These are phyloP conservation scores for Andrena haemorrhoa DNA, from an alignment of 2,888 invertebrate species.

Conservation along the genomic window DNA sequence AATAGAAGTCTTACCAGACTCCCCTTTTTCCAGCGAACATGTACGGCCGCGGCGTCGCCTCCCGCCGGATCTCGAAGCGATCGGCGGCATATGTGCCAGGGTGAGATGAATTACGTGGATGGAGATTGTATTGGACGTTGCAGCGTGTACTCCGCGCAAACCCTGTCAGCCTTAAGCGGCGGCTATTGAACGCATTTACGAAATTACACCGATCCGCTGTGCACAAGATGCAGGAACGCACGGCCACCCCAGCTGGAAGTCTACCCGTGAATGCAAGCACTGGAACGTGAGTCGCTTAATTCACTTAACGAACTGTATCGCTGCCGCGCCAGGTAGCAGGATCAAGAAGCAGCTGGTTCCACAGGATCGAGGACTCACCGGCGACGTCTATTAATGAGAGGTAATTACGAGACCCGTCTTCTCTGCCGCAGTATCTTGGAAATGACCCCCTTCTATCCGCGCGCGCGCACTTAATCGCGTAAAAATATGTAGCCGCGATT, in stretches of 20 bases:
- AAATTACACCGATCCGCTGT: conserved; percentile 70
- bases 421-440: conserved; percentile 30
- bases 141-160: conserved; percentile 21
- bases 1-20: conserved; percentile 28
- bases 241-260: conserved; percentile 27
- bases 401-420: conserved; percentile 53
- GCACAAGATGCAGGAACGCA: conserved; percentile 47
- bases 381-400: conserved; percentile 63
- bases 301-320: conserved; percentile 67
- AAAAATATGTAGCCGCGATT: conserved; percentile 50
- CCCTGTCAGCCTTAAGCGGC: conserved; percentile 39
- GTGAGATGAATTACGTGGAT: conserved; percentile 63
- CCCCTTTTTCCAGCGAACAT: conserved; percentile 30
- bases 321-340: conserved; percentile 35
- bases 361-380: conserved; percentile 16
- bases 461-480: conserved; percentile 51
- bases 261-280: conserved; percentile 14
- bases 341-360: conserved; percentile 21
- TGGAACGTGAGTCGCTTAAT: conserved; percentile 67
- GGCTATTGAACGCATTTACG: conserved; percentile 66
- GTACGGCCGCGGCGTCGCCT: background rate
- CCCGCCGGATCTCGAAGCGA: conserved; percentile 9
- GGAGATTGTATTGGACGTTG: conserved; percentile 52
- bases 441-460: conserved; percentile 24
- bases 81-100: conserved; percentile 32